phyloP scores from a whole-genome alignment of 2,888 invertebrate genomes.

The Hydropsyche betteni region DNA sequence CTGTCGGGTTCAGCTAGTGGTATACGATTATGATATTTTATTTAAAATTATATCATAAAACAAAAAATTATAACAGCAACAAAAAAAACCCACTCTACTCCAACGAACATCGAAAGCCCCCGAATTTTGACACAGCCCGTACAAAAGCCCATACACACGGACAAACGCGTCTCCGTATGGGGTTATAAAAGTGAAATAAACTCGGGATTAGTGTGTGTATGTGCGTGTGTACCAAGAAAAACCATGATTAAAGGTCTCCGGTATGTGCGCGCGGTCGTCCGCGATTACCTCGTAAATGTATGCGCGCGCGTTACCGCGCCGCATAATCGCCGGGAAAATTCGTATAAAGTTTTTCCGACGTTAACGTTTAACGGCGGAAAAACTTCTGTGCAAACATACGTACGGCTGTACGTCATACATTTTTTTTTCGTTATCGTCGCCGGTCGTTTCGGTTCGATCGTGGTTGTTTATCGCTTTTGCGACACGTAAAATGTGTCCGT shows the following conservation, averaged over 20 bases:
- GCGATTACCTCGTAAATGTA: slow-evolving; percentile 27
- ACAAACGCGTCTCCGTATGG: not conserved
- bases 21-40: too few species aligned
- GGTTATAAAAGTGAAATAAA: slow-evolving; percentile 39
- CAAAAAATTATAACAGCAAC: too few species aligned
- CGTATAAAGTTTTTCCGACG: slow-evolving; percentile 6
- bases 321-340: slow-evolving; percentile 28
- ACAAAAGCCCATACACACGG: not conserved
- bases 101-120: too few species aligned
- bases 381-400: not conserved
- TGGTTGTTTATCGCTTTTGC: too few species aligned
- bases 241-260: slow-evolving; percentile 33
- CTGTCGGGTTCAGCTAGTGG: too few species aligned
- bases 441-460: too few species aligned
- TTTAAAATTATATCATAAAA: too few species aligned
- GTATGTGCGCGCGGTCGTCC: not conserved
- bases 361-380: slow-evolving; percentile 16
- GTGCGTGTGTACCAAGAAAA: slow-evolving; percentile 11
- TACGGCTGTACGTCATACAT: too few species aligned
- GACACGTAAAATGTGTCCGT: too few species aligned
- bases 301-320: not conserved
- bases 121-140: too few species aligned
- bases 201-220: slow-evolving; percentile 12
- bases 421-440: too few species aligned
- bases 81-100: too few species aligned